Evolutionary conservation across 2,113 vertebrate species (phyloP).

Genomic region (Psophia crepitans): DNA sequence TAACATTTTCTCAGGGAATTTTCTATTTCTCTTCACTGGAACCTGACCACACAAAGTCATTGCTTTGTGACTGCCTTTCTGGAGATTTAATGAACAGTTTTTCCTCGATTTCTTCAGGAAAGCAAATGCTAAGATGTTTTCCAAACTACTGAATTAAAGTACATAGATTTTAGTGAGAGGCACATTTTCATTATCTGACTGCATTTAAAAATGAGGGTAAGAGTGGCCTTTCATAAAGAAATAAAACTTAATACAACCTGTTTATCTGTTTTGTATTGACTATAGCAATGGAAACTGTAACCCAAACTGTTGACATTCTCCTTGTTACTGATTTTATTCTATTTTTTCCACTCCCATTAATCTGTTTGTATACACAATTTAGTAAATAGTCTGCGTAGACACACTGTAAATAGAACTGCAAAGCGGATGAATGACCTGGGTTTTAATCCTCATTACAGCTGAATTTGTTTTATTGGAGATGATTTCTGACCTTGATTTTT

Average conservation of each 20-base stretch:
- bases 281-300: not conserved
- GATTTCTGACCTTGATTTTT: slow-evolving; percentile 3
- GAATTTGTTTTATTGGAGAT: slow-evolving; percentile 38
- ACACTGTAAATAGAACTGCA: not conserved
- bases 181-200: not conserved
- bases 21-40: not conserved
- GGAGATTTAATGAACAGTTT: not conserved
- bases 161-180: not conserved
- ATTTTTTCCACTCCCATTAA: not conserved
- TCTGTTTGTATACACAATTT: not conserved
- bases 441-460: slow-evolving; percentile 43
- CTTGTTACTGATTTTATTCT: not conserved
- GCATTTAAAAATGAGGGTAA: not conserved
- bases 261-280: not conserved
- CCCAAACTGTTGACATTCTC: not conserved
- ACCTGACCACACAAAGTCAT: not conserved
- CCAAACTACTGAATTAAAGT: not conserved
- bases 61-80: not conserved
- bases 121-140: not conserved
- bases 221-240: not conserved
- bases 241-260: not conserved
- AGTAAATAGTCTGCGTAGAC: not conserved
- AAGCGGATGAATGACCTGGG: slow-evolving; percentile 8
- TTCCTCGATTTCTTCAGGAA: not conserved
- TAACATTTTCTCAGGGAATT: not conserved